Conservation (phyloP, 1,140 invertebrate genomes). For the Doryteuthis pealeii region DNA sequence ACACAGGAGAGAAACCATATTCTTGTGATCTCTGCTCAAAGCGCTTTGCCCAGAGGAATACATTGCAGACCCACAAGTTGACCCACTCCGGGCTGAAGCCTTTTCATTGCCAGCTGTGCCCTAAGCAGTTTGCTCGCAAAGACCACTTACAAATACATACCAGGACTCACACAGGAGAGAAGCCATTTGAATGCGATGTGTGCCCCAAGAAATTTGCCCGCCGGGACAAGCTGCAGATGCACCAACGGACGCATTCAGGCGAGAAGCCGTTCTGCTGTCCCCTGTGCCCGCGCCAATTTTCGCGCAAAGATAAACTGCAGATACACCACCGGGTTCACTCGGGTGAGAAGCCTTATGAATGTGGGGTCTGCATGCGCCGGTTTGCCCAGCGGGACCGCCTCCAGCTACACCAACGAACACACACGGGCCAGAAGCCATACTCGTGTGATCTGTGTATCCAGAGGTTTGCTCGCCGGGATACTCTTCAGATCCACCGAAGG, state of each 20-base stretch:
- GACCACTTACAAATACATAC: conserved; percentile 62
- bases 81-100: conserved; percentile 98
- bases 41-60: conserved; percentile 95
- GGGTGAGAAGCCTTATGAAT: conserved; percentile 54
- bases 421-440: conserved; percentile 54
- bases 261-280: conserved; percentile 10
- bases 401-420: conserved; percentile 50
- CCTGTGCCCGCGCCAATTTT: conserved; percentile 21
- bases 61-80: conserved; percentile 95
- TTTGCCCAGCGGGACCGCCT: conserved; percentile 40
- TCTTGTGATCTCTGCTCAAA: conserved; percentile 75
- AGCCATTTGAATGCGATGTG: conserved; percentile 96
- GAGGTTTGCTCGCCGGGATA: conserved; percentile 18
- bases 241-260: conserved; percentile 17
- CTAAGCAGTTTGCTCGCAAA: conserved; percentile 94
- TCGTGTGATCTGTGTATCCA: conserved; percentile 57
- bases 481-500: conserved; percentile 43
- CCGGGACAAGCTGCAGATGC: conserved; percentile 76
- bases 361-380: conserved; percentile 53
- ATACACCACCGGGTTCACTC: conserved; percentile 56
- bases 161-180: conserved; percentile 71
- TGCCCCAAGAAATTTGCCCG: conserved; percentile 97
- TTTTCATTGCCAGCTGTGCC: conserved; percentile 97
- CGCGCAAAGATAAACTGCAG: conserved; percentile 37
- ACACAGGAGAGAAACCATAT: too few relatives aligned